A percentile compares a stretch with the other conserved stretches of the same genome.
Evolutionary conservation across 2,113 vertebrate species (phyloP).

Genomic region (Scytalopus superciliaris): DNA sequence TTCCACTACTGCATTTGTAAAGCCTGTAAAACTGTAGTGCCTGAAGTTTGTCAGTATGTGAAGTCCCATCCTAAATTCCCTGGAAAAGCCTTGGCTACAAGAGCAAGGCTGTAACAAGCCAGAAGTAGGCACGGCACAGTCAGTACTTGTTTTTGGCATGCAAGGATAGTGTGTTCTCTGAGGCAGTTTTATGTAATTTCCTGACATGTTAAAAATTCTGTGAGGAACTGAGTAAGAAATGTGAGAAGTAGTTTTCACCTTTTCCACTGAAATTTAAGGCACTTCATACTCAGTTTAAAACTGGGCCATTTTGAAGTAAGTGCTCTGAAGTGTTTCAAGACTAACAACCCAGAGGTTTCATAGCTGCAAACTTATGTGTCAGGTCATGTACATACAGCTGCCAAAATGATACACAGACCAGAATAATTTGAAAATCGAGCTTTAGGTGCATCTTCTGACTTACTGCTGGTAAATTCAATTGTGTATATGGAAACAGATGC

Average conservation of each 20-base stretch:
- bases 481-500: background rate
- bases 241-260: background rate
- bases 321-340: background rate
- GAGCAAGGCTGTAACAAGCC: background rate
- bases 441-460: background rate
- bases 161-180: background rate
- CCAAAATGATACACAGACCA: background rate
- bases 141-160: background rate
- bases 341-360: background rate
- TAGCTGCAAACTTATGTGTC: background rate
- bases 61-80: background rate
- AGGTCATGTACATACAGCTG: background rate
- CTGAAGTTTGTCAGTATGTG: background rate
- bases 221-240: background rate
- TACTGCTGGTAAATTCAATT: background rate
- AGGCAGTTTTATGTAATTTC: background rate
- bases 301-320: background rate
- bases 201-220: background rate
- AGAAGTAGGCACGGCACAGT: rapidly evolving
- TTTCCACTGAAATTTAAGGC: background rate
- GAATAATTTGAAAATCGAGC: background rate
- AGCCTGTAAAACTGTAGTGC: background rate
- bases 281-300: background rate
- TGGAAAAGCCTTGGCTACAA: background rate
- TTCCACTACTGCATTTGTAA: background rate